Evolutionary conservation across 1,140 invertebrate genomes (phyloP), one percentile per base, ranked within the genome.

Genomic region (Idris sp.): DNA sequence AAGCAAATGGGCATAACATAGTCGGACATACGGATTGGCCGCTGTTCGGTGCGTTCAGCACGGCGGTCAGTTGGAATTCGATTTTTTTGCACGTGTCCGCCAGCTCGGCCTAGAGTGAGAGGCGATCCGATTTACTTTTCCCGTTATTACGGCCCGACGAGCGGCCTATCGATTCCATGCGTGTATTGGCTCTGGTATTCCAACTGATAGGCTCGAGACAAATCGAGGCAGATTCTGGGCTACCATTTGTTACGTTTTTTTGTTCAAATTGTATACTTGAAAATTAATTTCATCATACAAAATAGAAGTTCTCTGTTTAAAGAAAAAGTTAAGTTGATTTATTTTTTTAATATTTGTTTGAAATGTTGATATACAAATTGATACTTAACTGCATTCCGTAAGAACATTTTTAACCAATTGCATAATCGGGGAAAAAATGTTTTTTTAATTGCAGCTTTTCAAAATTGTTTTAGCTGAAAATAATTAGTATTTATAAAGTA

Each of bases 41-140:
- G 56, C 58, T 59, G 46, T 48, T 19, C 49, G 43, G 68, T 67
- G 43, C 49, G 67, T 71, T 65, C 56, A 58, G 74, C 67, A 74
- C 49, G 49, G 74, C 74, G 67, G 74, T 73, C 71, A 78, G 75
- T 72, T 78, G 81, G 81, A 81, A 83, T 81, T 83, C 51, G 74
- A 75, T 81, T 81, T 81, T 81, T 83, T 81, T 78, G 75, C 64
- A 40, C 38, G 46, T 67, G 49, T 61, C 54, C 51, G 67, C 65
- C 73, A n/a, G n/a, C n/a, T 75, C 78, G 81, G 74, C 71, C 81
- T 80, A 81, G 79, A 84, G 83, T 83, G 83, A 86, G 82, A 83
- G 82, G 83, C 79, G 81, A 83, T 82, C 80, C 78, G 80, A 85
- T 86, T 84, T 81, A 79, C 80, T 85, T 82, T 84, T 84, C 81